Conservation (phyloP, 2,797 vertebrate species). For the Trachurus trachurus region DNA sequence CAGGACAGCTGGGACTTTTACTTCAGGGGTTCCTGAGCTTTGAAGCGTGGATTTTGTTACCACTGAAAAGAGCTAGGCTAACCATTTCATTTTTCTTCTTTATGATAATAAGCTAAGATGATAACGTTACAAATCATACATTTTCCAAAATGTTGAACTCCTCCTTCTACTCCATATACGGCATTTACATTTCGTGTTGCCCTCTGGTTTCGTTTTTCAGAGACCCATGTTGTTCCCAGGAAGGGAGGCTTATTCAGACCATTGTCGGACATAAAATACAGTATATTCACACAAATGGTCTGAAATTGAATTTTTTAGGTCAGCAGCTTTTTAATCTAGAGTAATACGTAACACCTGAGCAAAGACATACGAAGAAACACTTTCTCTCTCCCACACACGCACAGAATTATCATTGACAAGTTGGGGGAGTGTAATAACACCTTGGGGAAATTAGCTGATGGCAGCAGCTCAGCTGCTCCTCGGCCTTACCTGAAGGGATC, state of each 20-base stretch:
- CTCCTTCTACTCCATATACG: background rate
- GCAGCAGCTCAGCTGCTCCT: slow-evolving; percentile 63
- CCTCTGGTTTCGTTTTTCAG: slow-evolving; percentile 6
- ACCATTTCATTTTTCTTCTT: background rate
- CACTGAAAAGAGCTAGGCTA: background rate
- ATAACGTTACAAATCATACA: background rate
- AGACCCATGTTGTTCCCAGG: background rate
- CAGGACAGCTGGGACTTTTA: no score
- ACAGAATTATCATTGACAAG: slow-evolving; percentile 36
- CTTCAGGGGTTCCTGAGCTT: background rate
- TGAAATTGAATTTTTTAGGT: slow-evolving; percentile 36
- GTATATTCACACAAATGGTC: slow-evolving; percentile 13
- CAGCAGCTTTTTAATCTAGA: slow-evolving; percentile 45
- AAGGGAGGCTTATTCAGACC: slow-evolving; percentile 9
- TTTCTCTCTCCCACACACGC: background rate
- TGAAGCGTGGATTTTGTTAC: background rate
- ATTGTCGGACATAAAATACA: slow-evolving; percentile 3
- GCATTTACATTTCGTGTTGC: background rate
- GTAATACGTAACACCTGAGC: slow-evolving; percentile 31
- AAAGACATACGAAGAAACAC: slow-evolving; percentile 40
- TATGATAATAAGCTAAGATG: background rate
- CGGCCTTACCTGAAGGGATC: slow-evolving; percentile 72
- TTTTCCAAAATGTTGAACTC: background rate
- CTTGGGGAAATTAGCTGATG: slow-evolving; percentile 72
- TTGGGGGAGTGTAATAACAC: slow-evolving; percentile 64